Base-by-base conservation (phyloP, 2,888 invertebrate genomes). In the Nephrocerus scutellatus region DNA sequence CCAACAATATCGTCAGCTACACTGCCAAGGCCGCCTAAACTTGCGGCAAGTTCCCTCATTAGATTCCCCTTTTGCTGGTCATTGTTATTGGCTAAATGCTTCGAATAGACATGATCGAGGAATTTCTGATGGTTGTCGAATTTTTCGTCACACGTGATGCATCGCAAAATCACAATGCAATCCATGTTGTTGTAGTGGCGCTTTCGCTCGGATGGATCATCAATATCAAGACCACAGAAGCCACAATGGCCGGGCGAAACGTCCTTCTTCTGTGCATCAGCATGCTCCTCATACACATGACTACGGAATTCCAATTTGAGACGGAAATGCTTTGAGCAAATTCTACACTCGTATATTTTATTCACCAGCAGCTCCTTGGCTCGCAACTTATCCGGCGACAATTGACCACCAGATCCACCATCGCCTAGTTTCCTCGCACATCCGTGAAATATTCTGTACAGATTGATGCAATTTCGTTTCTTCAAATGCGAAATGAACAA, bases 181-280 rank as follows among this genome's bases (percentile, higher is more conserved):
- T 66, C 68, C 62, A 69, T 65, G 41, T 69, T 69, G 36, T 67
- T 69, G 44, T 67, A 67, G 43, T 69, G 69, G 1, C 67, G 63
- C n/a, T 66, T 65, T 3, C 67, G 55, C 36, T 64, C 63, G 3
- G 59, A 56, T 0, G 68, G 61, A 56, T 69, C 68, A 19, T 63
- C 64, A 46, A 68, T 59, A 48, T 66, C 62, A 22, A 63, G 15
- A 3, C 59, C 62, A 46, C 69, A 69, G 47, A 65, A 68, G 34
- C 60, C 61, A 46, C 69, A 69, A 35, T 62, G 60, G n/a, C 57
- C 61, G 10, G 61, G 62, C 14, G 57, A 54, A n/a, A 59, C 56
- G 30, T 69, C 67, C 45, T 63, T 65, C 23, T 62, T 63, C 47
- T 66, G 64, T 5, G 59, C 60, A 40, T 69, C 68, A 12, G 60